phyloP scores from a whole-genome alignment of 2,888 invertebrate species.

The Germaria angustata region DNA sequence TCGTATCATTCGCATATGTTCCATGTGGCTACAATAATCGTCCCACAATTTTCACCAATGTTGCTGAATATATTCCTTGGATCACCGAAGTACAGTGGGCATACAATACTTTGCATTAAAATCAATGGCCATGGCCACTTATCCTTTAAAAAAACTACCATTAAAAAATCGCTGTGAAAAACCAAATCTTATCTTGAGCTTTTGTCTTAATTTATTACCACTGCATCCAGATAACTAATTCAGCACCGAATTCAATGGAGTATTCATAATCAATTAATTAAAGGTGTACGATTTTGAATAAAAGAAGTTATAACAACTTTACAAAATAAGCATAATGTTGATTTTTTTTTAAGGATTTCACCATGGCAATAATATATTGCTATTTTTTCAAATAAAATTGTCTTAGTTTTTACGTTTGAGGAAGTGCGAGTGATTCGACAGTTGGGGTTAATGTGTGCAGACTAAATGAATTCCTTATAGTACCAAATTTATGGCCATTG shows the following conservation, averaged over 20 bases:
- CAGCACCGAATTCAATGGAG: neutral
- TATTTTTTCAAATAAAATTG: too few relatives aligned
- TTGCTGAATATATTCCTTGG: conserved; percentile 72
- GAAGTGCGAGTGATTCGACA: too few relatives aligned
- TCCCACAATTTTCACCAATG: conserved; percentile 72
- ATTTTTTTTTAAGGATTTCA: too few relatives aligned
- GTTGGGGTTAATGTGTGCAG: too few relatives aligned
- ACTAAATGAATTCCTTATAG: too few relatives aligned
- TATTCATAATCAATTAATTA: too few relatives aligned
- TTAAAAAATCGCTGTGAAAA: neutral
- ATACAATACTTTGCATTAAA: conserved; percentile 71
- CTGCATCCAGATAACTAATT: neutral
- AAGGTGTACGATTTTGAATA: too few relatives aligned
- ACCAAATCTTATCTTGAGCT: neutral
- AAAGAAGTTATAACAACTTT: too few relatives aligned
- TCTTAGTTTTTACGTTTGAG: too few relatives aligned
- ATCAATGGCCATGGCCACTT: neutral
- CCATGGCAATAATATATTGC: too few relatives aligned
- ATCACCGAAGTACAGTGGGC: conserved; percentile 73
- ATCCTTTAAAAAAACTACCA: neutral
- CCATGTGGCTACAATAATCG: conserved; percentile 73
- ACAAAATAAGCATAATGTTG: too few relatives aligned
- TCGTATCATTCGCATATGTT: conserved; percentile 74
- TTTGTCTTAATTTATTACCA: neutral
- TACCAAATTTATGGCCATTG: too few relatives aligned